phyloP scores from a whole-genome alignment of 1,140 invertebrate genomes.

The Trinorchestia longiramus region DNA sequence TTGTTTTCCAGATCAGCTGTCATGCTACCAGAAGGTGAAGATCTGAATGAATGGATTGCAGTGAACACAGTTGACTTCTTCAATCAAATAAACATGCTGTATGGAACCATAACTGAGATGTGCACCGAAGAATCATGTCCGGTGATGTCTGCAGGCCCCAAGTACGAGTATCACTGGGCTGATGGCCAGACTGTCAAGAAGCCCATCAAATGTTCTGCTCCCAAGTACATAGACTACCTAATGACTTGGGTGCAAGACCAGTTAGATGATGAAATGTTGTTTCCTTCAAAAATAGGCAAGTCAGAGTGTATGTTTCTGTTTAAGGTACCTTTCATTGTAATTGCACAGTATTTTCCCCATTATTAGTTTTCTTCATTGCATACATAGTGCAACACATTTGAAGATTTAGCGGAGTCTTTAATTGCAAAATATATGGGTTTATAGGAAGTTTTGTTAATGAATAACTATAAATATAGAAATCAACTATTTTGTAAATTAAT shows the following conservation, averaged over 20 bases:
- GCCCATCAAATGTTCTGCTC: conserved; percentile 98
- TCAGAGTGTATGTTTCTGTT: neutral
- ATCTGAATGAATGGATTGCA: conserved; percentile 99
- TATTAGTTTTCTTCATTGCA: no score
- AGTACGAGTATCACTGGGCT: conserved; percentile 99
- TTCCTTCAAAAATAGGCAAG: conserved; percentile 98
- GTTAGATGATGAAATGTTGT: conserved; percentile 97
- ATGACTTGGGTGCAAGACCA: conserved; percentile 99
- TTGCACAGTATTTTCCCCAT: no score
- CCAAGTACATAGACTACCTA: conserved; percentile 99
- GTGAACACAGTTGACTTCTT: conserved; percentile 89
- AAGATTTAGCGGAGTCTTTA: no score
- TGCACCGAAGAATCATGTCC: conserved; percentile 98
- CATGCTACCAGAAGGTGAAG: conserved; percentile 97
- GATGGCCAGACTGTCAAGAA: conserved; percentile 98
- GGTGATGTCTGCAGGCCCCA: conserved; percentile 90
- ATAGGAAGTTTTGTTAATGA: no score
- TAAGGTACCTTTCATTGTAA: neutral
- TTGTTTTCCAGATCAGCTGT: conserved; percentile 77
- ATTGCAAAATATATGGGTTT: no score
- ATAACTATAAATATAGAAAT: no score
- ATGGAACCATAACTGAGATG: conserved; percentile 99
- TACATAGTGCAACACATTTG: no score
- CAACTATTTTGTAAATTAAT: no score
- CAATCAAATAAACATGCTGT: conserved; percentile 94